These are phyloP conservation scores for Rhinogobius similis DNA, from an alignment of 2,113 vertebrate genomes.

Conservation along the genomic window DNA sequence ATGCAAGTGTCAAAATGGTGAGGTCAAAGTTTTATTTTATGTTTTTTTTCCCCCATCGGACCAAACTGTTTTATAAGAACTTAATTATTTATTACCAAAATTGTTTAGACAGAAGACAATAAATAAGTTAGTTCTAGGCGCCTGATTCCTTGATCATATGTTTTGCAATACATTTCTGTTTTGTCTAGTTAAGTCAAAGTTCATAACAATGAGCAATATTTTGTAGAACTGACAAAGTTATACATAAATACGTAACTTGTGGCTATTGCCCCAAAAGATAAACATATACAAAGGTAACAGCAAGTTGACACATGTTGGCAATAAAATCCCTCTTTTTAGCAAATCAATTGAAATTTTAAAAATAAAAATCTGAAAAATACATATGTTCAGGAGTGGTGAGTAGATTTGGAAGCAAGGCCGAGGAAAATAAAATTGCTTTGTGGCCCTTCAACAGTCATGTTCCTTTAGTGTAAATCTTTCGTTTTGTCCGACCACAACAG, in stretches of 20 bases:
- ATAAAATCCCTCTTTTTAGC: background rate
- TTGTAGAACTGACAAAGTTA: background rate
- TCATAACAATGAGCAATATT: background rate
- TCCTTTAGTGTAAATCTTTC: conserved; percentile 53
- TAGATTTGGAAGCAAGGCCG: background rate
- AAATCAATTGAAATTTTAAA: background rate
- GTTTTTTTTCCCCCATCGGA: background rate
- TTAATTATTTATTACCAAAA: too few relatives aligned
- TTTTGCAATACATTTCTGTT: too few relatives aligned
- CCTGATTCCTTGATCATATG: too few relatives aligned
- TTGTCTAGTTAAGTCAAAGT: background rate
- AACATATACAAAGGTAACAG: too few relatives aligned
- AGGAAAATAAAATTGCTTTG: conserved; percentile 4
- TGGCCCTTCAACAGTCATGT: conserved; percentile 36
- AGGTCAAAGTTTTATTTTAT: conserved; percentile 34
- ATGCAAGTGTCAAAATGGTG: background rate
- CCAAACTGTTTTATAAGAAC: background rate
- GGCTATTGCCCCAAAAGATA: too few relatives aligned
- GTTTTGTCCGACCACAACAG: conserved; percentile 41
- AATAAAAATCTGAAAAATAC: background rate
- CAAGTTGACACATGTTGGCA: background rate
- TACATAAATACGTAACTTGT: too few relatives aligned
- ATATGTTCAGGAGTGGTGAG: background rate
- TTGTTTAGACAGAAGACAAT: too few relatives aligned
- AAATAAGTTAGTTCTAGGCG: too few relatives aligned